Evolutionary conservation across 2,888 invertebrate genomes (phyloP), one percentile per base, ranked within the genome.

Genomic region (Lasioglossum oenotherae): DNA sequence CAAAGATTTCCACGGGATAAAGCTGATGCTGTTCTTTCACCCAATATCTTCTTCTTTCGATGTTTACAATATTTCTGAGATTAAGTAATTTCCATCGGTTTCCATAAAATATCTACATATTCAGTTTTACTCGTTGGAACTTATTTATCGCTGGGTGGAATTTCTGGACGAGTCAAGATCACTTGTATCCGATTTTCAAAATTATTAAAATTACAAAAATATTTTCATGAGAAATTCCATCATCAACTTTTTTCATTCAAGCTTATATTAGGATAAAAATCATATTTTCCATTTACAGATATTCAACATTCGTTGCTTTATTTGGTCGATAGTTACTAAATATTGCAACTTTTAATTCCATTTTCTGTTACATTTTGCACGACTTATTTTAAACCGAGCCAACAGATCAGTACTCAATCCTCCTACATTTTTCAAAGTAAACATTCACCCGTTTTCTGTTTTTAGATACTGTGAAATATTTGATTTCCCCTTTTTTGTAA

Each of bases 1-100:
- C 81, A 78, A 74, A 87, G 81, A 76, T 82, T 85, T 79, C 80
- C 72, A 12, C 53, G 80, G 75, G 78, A 81, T 81, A 73, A 78
- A 46, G 80, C 60, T 53, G 60, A 38, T 74, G 27, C 87, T 74
- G 79, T 75, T 84, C 78, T 77, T 84, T 80, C 81, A 74, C 72
- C 60, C 60, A 74, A 74, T 79, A 49, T 67, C 46, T 74, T 73
- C 75, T 78, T 80, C 75, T 79, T 82, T 82, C 78, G 78, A 74
- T 78, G 31, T 83, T 86, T 77, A 79, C 75, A 79, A 80, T 86
- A 78, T 81, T 78, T 77, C 38, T 12, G 49, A 64, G 78, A 88
- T 74, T 79, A 75, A 49, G 80, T 84, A 78, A 71, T 31, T 67
- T 46, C 41, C 49, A 14, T 35, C 38, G 53, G 27, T 71, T 10